A percentile compares a stretch with the other conserved stretches of the same genome.
Conservation (phyloP, 2,113 vertebrate species). For the Callipepla californica region DNA sequence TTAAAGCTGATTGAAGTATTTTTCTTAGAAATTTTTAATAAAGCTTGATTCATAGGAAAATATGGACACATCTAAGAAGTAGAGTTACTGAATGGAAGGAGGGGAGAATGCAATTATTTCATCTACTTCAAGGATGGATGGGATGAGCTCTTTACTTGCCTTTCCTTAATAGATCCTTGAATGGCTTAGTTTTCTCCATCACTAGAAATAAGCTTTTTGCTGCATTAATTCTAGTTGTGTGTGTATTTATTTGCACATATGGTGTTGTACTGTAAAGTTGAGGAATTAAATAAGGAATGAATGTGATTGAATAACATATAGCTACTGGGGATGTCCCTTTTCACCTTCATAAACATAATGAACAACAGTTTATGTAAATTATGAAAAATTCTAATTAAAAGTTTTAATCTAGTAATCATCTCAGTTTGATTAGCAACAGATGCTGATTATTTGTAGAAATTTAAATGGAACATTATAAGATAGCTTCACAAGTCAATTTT, state of each 20-base stretch:
- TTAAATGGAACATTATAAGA: constrained; percentile 65
- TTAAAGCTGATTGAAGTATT: not conserved
- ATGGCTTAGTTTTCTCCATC: not conserved
- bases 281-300: constrained; percentile 18
- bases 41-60: not conserved
- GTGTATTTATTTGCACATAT: constrained; percentile 21
- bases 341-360: constrained; percentile 69
- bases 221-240: not conserved
- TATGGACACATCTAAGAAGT: not conserved
- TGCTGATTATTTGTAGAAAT: constrained; percentile 70
- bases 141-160: not conserved
- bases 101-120: not conserved
- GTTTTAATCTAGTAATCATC: constrained; percentile 76
- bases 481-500: not conserved
- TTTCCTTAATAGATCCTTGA: not conserved
- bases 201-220: not conserved
- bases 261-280: not conserved
- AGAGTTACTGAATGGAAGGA: not conserved
- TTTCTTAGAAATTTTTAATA: not conserved
- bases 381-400: constrained; percentile 75
- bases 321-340: constrained; percentile 32
- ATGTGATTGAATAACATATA: constrained; percentile 51
- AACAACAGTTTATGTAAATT: constrained; percentile 66
- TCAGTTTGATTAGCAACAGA: constrained; percentile 74
- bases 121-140: not conserved